Conservation (phyloP, 2,888 invertebrate genomes). For the Escarpia spicata region DNA sequence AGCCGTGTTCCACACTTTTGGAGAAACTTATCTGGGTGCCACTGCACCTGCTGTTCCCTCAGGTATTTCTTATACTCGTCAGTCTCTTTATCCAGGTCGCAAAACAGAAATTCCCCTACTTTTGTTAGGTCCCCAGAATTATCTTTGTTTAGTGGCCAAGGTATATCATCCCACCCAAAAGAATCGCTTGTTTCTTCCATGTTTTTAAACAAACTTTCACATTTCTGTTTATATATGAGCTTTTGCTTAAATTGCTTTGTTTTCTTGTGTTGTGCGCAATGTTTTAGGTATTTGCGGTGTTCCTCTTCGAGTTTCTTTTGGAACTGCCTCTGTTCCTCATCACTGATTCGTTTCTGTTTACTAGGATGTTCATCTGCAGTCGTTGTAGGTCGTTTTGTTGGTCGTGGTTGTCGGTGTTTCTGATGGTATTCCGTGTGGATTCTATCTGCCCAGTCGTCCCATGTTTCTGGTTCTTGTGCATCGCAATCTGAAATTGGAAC, state of each 20-base stretch:
- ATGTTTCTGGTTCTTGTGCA: conserved; percentile 44
- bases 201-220: conserved; percentile 26
- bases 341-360: conserved; percentile 37
- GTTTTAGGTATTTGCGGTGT: not conserved
- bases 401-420: conserved; percentile 34
- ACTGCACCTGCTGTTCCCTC: conserved; percentile 54
- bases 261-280: not conserved
- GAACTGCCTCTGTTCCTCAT: conserved; percentile 22
- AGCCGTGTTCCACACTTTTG: conserved; percentile 54
- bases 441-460: conserved; percentile 53
- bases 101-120: conserved; percentile 49
- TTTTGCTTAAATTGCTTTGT: not conserved
- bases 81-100: conserved; percentile 45
- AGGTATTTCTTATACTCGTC: conserved; percentile 48
- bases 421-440: conserved; percentile 45
- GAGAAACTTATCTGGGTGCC: conserved; percentile 62
- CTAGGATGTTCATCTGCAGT: conserved; percentile 38
- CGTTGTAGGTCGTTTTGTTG: conserved; percentile 20
- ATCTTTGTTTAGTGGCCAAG: conserved; percentile 50
- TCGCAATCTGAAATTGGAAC: conserved; percentile 29
- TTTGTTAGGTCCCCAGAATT: conserved; percentile 31
- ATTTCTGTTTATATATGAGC: conserved; percentile 28
- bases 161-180: conserved; percentile 50
- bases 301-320: not conserved
- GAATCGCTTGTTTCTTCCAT: too few relatives aligned